Evolutionary conservation across 2,113 vertebrate species (phyloP), one percentile per base, ranked within the genome.

Genomic region (Catagonus wagneri): DNA sequence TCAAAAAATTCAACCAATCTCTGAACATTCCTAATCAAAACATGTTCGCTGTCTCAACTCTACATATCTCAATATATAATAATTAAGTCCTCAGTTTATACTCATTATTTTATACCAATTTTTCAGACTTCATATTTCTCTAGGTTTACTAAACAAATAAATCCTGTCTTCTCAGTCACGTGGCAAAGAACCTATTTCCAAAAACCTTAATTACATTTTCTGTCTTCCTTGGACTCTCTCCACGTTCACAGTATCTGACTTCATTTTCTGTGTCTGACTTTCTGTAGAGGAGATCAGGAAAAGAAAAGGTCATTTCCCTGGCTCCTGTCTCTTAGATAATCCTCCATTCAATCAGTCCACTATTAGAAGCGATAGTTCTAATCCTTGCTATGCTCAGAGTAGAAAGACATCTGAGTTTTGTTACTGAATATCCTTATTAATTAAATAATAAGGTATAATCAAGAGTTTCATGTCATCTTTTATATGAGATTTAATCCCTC

Each of bases 1-100:
- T 93, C 32, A 90, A 85, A 85, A 36, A 44, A 27, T 95, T 63
- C 65, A 91, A 34, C 16, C 15, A 86, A 44, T 25, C 27, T 88
- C 14, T 88, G 36, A 72, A 88, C 20, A 93, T 58, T 25, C 34
- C 86, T 75, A 76, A 60, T 5, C 69, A 90, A 89, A 90, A 58
- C 36, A 63, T 56, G 13, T 56, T 23, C 83, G 54, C 14, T 39
- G 34, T 22, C 23, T 65, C 56, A 58, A 87, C 29, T 34, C 44
- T 80, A 66, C 34, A 54, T 63, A 87, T 95, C 5, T 17, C 65
- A 91, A 72, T 17, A 91, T 2, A 58, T 56, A 91, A 79, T 80
- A 65, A 90, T 68, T 84, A 89, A 91, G 72, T 81, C 44, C 22
- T 91, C 11, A 88, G 58, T 66, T 88, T 50, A 34, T 66, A 83